These are phyloP conservation scores for Chesias legatella DNA, from an alignment of 2,888 invertebrate genomes.

Conservation along the genomic window DNA sequence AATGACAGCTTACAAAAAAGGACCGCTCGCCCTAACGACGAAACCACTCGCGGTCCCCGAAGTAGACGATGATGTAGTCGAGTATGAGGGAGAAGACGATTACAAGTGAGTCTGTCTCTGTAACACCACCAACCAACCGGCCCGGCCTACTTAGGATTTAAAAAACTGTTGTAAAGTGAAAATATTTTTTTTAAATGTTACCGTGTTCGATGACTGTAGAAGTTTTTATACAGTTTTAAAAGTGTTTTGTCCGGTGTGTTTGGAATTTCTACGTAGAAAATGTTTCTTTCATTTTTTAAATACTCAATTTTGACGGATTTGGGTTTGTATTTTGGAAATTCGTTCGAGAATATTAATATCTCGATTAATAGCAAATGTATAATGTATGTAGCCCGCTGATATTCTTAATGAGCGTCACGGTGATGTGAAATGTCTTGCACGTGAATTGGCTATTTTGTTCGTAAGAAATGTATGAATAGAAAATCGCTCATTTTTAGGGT, in stretches of 20 bases:
- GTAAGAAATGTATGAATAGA: too few relatives aligned
- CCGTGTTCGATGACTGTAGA: slow-evolving; percentile 19
- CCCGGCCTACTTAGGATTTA: slow-evolving; percentile 17
- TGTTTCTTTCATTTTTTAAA: too few relatives aligned
- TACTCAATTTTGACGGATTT: too few relatives aligned
- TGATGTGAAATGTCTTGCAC: too few relatives aligned
- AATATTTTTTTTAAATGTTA: slow-evolving; percentile 23
- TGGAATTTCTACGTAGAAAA: neutral
- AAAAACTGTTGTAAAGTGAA: slow-evolving; percentile 25
- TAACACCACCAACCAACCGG: slow-evolving; percentile 11
- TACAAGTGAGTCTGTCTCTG: slow-evolving; percentile 61
- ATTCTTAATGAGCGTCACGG: too few relatives aligned
- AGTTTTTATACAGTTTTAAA: slow-evolving; percentile 22
- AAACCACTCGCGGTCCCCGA: slow-evolving; percentile 44
- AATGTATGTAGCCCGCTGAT: too few relatives aligned
- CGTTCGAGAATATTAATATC: too few relatives aligned
- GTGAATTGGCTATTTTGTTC: too few relatives aligned
- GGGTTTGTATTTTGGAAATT: too few relatives aligned
- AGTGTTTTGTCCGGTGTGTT: slow-evolving; percentile 12
- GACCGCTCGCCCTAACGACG: slow-evolving; percentile 69
- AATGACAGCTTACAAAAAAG: slow-evolving; percentile 93
- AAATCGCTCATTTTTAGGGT: too few relatives aligned
- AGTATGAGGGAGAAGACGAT: slow-evolving; percentile 84
- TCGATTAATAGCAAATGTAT: too few relatives aligned
- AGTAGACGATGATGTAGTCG: slow-evolving; percentile 81